Base-by-base conservation (phyloP, 2,888 invertebrate species). In the Pilophorus perplexus region DNA sequence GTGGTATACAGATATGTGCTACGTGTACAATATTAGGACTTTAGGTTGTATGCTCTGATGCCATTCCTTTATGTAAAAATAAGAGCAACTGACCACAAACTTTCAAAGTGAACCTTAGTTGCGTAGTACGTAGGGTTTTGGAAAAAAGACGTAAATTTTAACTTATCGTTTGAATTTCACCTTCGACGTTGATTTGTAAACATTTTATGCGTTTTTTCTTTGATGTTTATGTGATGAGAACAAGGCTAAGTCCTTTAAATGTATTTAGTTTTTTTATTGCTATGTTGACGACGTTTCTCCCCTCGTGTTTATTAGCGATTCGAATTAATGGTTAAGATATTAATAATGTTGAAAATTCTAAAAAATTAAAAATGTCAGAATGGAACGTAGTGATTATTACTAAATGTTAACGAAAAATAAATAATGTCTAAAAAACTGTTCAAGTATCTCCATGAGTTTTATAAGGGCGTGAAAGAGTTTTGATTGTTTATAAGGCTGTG, bases 271-370 rank as follows among this genome's bases (percentile, higher is more conserved):
- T n/a, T n/a, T n/a, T n/a, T n/a, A n/a, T n/a, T n/a, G n/a, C n/a
- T n/a, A n/a, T n/a, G n/a, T n/a, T n/a, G n/a, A n/a, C n/a, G n/a
- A n/a, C n/a, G n/a, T n/a, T n/a, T n/a, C n/a, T n/a, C n/a, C n/a
- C n/a, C n/a, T n/a, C 52, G 16, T 25, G 28, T 52, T 28, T 28
- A 14, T 14, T 52, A 42, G 42, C 40, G 33, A 42, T 40, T 59
- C 59, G 59, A 59, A 59, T 44, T 62, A 62, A 46, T 27, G 46
- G 44, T 62, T 46, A 48, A 48, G 20, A 42, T 59, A 42, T 42
- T 59, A 62, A 62, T 62, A 62, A 62, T 46, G 55, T 55, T 55
- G 62, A 62, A 62, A 62, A 62, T 62, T 62, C 62, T 62, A 62
- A 62, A 62, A 55, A 37, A 8, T 22, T 22, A 23, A 54, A 38